Evolutionary conservation across 2,888 invertebrate species (phyloP), one percentile per base, ranked within the genome.

Genomic region (Agrenia bidenticulata): DNA sequence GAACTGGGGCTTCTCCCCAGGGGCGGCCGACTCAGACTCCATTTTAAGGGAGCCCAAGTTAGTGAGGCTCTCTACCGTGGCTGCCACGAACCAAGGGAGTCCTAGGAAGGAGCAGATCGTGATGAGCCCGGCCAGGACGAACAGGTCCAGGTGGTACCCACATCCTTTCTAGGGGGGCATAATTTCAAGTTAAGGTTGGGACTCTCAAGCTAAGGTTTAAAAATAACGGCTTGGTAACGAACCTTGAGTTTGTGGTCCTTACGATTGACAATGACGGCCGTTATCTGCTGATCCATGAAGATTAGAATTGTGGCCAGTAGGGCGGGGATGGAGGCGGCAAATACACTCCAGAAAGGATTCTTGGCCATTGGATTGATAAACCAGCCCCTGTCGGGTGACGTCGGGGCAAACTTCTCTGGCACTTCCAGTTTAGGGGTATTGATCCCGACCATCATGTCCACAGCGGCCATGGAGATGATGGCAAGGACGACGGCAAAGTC

Each of bases 231-330:
- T n/a, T n/a, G n/a, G n/a, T n/a, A n/a, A n/a, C n/a, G n/a, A n/a
- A 32, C 32, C 32, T 32, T 32, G 32, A 85, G 78, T 76, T 84
- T 84, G 77, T 85, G 83, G 78, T 85, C 85, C 75, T 83, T 84
- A 62, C 85, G 78, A 78, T 86, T 85, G 58, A 86, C 82, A 76
- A 86, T 85, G 50, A 86, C 85, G 42, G 85, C 83, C 9, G 85
- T 85, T 74, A 85, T 85, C 77, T 85, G 85, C 76, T 85, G 85
- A 78, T 85, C 85, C 84, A 85, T 84, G 78, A 85, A 85, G 65
- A 85, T 82, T 42, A 85, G 80, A 64, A 85, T 85, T 58, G 83
- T 83, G 17, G 83, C 82, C 17, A 85, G 78, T 2, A 84, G 72
- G 13, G 85, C 84, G 0, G 85, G 85, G 2, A 83, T 65, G 17